Base-by-base conservation (phyloP, 1,140 invertebrate genomes). In the Diorhabda sublineata region DNA sequence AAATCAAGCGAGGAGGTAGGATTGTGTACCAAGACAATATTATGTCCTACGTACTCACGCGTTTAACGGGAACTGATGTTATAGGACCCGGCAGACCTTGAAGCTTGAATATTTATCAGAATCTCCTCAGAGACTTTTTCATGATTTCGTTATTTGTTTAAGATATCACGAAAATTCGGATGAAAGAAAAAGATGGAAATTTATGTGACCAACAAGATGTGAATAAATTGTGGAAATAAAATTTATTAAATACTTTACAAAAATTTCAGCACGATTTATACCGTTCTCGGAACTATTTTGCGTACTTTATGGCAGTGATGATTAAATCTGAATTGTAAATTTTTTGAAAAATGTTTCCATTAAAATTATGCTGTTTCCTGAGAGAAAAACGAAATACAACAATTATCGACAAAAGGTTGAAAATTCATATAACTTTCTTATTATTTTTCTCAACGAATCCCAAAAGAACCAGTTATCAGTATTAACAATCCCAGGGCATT, bases 101-200 rank as follows among this genome's bases (percentile, higher is more conserved):
- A 52, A 52, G 47, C 47, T n/a, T 52, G 47, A 52, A 52, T 52
- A 52, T 52, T 52, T 52, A 52, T 52, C 47, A 52, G n/a, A 52
- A 52, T 52, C 47, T 52, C 47, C 47, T 52, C 6, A 52, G 47
- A n/a, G 47, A 52, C 47, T 52, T 52, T 52, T 52, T 52, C 47
- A 52, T 52, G 47, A 52, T 52, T 52, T 52, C 47, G 47, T 52
- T 52, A 52, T 52, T 52, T 52, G 47, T n/a, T 3, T 52, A 52
- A 52, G 47, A 52, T 52, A 52, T 52, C 47, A 52, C 47, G 47
- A 8, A 52, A 52, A 52, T 6, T 52, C 47, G 47, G 47, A 52
- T 52, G 47, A 52, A 52, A 52, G 47, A n/a, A 52, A 52, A 52
- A 52, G 47, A 52, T 52, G 47, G 47, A 52, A 52, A 52, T 52